A percentile compares a stretch with the other conserved stretches of the same genome.
Conservation (phyloP, 2,113 vertebrate genomes). For the Microcebus ravelobensis region DNA sequence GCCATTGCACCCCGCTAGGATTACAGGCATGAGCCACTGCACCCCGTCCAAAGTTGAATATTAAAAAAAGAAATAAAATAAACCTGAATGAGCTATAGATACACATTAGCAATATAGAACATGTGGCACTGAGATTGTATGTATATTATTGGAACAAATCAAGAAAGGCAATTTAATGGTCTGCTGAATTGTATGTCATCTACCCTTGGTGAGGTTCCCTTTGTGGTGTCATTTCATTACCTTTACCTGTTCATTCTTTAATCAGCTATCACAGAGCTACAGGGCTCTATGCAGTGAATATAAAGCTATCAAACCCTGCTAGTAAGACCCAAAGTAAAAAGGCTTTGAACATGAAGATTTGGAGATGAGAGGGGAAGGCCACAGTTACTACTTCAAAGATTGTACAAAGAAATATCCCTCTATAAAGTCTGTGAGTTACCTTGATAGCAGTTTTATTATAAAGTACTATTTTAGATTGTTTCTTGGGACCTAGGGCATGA, state of each 20-base stretch:
- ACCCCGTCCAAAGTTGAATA: background rate
- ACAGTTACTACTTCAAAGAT: constrained; percentile 48
- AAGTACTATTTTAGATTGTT: constrained; percentile 42
- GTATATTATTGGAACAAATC: background rate
- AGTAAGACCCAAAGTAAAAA: background rate
- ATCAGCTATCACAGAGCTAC: constrained; percentile 53
- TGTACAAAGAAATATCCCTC: background rate
- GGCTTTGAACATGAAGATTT: background rate
- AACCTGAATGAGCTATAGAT: background rate
- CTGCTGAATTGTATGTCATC: background rate
- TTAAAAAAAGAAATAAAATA: constrained; percentile 15
- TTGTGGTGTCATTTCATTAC: constrained; percentile 17
- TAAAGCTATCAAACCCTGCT: constrained; percentile 40
- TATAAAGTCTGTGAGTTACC: background rate
- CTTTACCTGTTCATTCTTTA: constrained; percentile 53
- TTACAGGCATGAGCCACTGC: no score
- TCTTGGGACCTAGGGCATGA: background rate
- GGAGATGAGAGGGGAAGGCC: background rate
- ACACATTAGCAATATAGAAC: constrained; percentile 3
- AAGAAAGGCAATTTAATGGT: constrained; percentile 1
- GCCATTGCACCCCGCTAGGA: no score
- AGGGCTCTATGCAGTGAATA: constrained; percentile 33
- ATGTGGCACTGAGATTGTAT: background rate
- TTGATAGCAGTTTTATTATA: constrained; percentile 5
- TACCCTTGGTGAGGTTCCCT: background rate